Conservation (phyloP, 2,113 vertebrate genomes). For the Electrona antarctica region DNA sequence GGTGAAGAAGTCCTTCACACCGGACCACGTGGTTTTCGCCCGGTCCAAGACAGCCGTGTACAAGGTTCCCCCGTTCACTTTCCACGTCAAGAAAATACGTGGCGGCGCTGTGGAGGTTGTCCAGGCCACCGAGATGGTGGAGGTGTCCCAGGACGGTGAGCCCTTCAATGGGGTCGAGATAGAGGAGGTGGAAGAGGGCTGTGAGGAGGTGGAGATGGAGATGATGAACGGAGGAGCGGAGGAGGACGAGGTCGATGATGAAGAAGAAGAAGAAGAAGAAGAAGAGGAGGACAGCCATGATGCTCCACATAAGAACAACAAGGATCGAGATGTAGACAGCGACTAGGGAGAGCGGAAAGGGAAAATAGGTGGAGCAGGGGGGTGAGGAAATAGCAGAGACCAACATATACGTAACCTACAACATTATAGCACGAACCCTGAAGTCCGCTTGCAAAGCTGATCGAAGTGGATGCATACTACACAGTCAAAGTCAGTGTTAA, state of each 20-base stretch:
- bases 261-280: slow-evolving; percentile 69
- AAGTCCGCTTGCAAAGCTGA: slow-evolving; percentile 26
- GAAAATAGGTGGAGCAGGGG: neutral
- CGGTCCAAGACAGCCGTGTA: slow-evolving; percentile 92
- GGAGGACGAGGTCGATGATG: slow-evolving; percentile 60
- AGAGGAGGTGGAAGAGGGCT: slow-evolving; percentile 49
- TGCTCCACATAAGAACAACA: slow-evolving; percentile 84
- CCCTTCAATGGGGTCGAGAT: slow-evolving; percentile 42
- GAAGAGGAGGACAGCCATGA: slow-evolving; percentile 86
- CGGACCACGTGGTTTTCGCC: slow-evolving; percentile 92
- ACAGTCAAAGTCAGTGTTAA: no score
- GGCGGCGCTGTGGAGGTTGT: slow-evolving; percentile 88
- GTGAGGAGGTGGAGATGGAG: slow-evolving; percentile 77
- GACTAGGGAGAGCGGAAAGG: slow-evolving; percentile 61
- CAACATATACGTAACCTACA: neutral
- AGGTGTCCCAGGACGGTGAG: slow-evolving; percentile 79
- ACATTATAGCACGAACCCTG: slow-evolving; percentile 5
- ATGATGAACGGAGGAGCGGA: slow-evolving; percentile 73
- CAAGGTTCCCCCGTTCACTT: slow-evolving; percentile 97
- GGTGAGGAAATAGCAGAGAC: neutral
- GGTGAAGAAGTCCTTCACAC: slow-evolving; percentile 94
- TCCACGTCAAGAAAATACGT: slow-evolving; percentile 95
- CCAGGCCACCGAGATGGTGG: slow-evolving; percentile 93
- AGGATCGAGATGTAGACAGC: slow-evolving; percentile 89
- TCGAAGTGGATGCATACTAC: neutral